Percentiles rank a stretch among this genome's conserved stretches.
Evolutionary conservation across 1,140 invertebrate genomes (phyloP).

Genomic region (Trichonephila clavata): DNA sequence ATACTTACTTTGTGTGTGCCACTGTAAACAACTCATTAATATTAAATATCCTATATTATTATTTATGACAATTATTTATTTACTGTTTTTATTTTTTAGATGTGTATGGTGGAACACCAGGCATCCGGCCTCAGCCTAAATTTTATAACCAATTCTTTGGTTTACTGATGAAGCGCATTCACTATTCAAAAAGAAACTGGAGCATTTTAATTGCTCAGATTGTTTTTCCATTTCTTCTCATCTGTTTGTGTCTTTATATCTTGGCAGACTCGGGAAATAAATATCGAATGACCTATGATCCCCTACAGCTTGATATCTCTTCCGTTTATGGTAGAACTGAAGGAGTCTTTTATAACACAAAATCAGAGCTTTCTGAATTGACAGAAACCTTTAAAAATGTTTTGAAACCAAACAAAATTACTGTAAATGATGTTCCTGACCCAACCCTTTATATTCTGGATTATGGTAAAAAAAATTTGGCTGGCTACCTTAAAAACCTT

Average conservation of each 20-base stretch:
- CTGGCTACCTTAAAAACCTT: slow-evolving; percentile 39
- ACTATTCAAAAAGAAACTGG: slow-evolving; percentile 77
- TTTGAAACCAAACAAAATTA: not conserved
- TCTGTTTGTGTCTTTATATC: slow-evolving; percentile 50
- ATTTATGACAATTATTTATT: too few species aligned
- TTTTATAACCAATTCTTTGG: slow-evolving; percentile 64
- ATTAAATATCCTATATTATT: too few species aligned
- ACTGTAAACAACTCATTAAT: too few species aligned
- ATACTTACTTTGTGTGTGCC: too few species aligned
- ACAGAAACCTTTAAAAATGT: slow-evolving; percentile 16
- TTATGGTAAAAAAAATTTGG: slow-evolving; percentile 36
- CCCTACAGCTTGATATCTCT: slow-evolving; percentile 66
- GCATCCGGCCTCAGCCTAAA: not conserved
- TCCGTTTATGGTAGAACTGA: slow-evolving; percentile 72
- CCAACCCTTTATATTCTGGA: slow-evolving; percentile 56
- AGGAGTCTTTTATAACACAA: slow-evolving; percentile 58
- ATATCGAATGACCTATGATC: not conserved
- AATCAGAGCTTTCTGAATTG: not conserved
- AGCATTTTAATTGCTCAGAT: slow-evolving; percentile 75
- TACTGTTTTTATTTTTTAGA: slow-evolving; percentile 2
- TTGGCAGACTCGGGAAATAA: not conserved
- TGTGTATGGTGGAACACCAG: slow-evolving; percentile 38
- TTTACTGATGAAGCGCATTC: slow-evolving; percentile 77
- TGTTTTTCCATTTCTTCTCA: slow-evolving; percentile 73
- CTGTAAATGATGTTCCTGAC: slow-evolving; percentile 14